These are phyloP conservation scores for Caenorhabditis briggsae DNA, from an alignment of 1,140 invertebrate species.

Conservation along the genomic window DNA sequence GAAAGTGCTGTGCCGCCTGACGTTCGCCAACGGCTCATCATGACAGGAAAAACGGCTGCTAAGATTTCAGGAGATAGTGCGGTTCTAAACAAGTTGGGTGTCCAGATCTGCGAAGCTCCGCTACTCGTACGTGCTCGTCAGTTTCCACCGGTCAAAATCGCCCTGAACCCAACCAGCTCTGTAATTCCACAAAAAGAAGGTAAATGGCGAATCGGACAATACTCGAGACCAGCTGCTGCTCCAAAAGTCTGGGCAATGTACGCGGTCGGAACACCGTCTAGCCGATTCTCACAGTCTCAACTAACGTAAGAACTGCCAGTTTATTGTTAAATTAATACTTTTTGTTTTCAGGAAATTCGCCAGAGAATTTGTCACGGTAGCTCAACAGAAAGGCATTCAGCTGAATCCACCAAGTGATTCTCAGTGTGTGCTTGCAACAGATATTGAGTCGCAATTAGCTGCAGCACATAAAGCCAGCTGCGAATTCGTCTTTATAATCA, in stretches of 20 bases:
- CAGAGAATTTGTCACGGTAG: no score
- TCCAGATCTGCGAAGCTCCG: conserved; percentile 6
- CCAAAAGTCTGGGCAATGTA: neutral
- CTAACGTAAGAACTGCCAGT: no score
- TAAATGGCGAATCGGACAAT: neutral
- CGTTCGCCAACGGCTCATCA: conserved; percentile 35
- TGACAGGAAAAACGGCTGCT: conserved; percentile 28
- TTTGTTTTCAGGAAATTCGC: conserved; percentile 33
- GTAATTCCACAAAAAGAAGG: neutral
- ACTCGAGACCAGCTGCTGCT: neutral
- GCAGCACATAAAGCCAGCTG: neutral
- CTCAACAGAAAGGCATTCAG: neutral
- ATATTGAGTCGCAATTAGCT: neutral
- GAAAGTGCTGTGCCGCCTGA: conserved; percentile 53
- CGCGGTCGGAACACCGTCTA: neutral
- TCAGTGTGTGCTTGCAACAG: neutral
- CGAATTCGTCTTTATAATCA: neutral
- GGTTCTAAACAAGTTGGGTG: neutral
- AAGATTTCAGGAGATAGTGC: neutral
- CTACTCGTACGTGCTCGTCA: neutral
- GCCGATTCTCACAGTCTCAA: neutral
- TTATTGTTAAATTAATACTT: neutral
- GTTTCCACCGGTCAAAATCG: neutral
- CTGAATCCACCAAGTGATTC: neutral
- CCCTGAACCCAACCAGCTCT: neutral